Evolutionary conservation across 2,888 invertebrate species (phyloP).

Genomic region (Zaprionus lineosus): DNA sequence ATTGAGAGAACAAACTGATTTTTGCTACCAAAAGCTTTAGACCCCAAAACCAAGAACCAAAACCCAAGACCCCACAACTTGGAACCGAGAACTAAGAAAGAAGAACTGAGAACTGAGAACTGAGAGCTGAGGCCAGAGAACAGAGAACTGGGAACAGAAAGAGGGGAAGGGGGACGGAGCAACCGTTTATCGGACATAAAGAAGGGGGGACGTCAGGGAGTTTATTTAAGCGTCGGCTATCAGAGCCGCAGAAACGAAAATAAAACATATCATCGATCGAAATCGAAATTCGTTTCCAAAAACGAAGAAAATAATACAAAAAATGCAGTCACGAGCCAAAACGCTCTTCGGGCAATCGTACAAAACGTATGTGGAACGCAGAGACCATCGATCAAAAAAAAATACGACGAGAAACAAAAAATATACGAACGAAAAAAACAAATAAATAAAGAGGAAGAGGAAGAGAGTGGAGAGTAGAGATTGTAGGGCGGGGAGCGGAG

Average conservation of each 20-base stretch:
- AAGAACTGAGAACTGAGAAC: no score
- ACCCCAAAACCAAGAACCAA: no score
- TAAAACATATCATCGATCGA: slow-evolving; percentile 28
- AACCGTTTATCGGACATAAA: no score
- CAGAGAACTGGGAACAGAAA: neutral
- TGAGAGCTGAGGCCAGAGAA: neutral
- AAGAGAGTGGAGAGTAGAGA: neutral
- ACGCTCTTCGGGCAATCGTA: slow-evolving; percentile 39
- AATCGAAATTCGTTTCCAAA: slow-evolving; percentile 43
- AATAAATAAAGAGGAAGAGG: neutral
- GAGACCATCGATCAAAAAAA: slow-evolving; percentile 65
- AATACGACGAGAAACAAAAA: slow-evolving; percentile 13
- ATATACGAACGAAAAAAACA: slow-evolving; percentile 1
- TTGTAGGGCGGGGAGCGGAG: neutral
- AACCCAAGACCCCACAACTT: no score
- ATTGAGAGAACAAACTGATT: slow-evolving; percentile 35
- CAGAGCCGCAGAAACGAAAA: slow-evolving; percentile 2
- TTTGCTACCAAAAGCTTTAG: no score
- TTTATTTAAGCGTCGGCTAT: neutral
- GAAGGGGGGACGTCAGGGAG: no score
- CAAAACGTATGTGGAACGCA: slow-evolving; percentile 56
- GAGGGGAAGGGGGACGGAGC: neutral
- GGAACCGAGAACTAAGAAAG: no score
- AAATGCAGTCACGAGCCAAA: slow-evolving; percentile 55
- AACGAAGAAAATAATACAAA: slow-evolving; percentile 2